phyloP scores from a whole-genome alignment of 1,140 invertebrate genomes.

The Leguminivora glycinivorella region DNA sequence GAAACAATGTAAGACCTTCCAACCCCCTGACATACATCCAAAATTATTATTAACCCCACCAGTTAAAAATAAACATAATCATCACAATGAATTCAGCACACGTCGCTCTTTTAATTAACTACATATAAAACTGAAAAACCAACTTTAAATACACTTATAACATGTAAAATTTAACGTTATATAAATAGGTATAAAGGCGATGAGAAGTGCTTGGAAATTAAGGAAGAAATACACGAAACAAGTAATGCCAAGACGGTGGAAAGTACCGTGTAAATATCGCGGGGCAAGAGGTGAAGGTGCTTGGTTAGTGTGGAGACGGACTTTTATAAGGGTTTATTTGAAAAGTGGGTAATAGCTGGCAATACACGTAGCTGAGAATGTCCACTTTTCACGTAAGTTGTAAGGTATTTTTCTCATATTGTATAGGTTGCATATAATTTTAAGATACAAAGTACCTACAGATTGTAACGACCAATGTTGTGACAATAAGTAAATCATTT shows the following conservation, averaged over 20 bases:
- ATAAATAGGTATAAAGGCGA: background rate
- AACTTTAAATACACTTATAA: background rate
- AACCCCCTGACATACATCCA: conserved; percentile 6
- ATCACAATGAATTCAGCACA: conserved; percentile 25
- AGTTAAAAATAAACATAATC: conserved; percentile 23
- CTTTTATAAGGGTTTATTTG: too few relatives aligned
- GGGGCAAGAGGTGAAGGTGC: conserved; percentile 59
- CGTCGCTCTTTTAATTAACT: conserved; percentile 1
- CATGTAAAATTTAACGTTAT: background rate
- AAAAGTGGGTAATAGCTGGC: too few relatives aligned
- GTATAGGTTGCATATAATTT: too few relatives aligned
- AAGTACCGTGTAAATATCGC: conserved; percentile 75
- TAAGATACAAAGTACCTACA: too few relatives aligned
- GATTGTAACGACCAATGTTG: too few relatives aligned
- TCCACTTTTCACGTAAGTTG: too few relatives aligned
- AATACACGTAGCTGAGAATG: too few relatives aligned
- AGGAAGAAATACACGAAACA: conserved; percentile 45
- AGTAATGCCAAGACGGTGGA: conserved; percentile 66
- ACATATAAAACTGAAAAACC: conserved; percentile 2
- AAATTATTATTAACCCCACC: background rate
- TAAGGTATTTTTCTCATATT: too few relatives aligned
- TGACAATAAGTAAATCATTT: too few relatives aligned
- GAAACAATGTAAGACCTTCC: background rate
- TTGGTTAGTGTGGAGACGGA: conserved; percentile 39
- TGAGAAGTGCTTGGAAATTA: background rate